These are phyloP conservation scores for Teleopsis dalmanni DNA, from an alignment of 1,140 invertebrate species.

Conservation along the genomic window DNA sequence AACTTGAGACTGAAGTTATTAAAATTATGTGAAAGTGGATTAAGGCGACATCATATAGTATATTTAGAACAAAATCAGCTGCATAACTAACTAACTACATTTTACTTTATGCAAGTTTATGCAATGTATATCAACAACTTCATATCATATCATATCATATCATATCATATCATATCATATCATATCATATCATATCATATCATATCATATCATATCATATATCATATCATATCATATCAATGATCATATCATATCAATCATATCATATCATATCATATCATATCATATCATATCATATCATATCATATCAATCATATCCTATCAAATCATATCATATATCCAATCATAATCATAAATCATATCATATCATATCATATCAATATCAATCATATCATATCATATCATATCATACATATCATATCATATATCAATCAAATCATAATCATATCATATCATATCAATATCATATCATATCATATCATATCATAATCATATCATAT, in stretches of 20 bases:
- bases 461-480: conserved; percentile 6
- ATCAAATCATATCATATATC: conserved; percentile 7
- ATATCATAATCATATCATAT: conserved; percentile 7
- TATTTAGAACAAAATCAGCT: too few relatives aligned
- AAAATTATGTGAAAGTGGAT: too few relatives aligned
- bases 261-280: conserved; percentile 7
- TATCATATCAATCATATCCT: conserved; percentile 8
- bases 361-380: conserved; percentile 7
- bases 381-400: conserved; percentile 5
- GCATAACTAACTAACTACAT: too few relatives aligned
- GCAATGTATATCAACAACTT: too few relatives aligned
- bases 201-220: too few relatives aligned
- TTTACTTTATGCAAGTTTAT: too few relatives aligned
- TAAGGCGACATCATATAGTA: too few relatives aligned
- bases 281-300: conserved; percentile 8
- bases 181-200: conserved; percentile 1
- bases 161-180: conserved; percentile 3
- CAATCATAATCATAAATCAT: too few relatives aligned
- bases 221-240: conserved; percentile 7
- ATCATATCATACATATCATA: conserved; percentile 6
- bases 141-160: conserved; percentile 4
- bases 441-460: conserved; percentile 7
- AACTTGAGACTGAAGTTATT: too few relatives aligned
- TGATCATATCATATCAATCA: too few relatives aligned
- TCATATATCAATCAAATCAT: too few relatives aligned